phyloP scores from a whole-genome alignment of 2,113 vertebrate genomes.

The Struthidea cinerea region DNA sequence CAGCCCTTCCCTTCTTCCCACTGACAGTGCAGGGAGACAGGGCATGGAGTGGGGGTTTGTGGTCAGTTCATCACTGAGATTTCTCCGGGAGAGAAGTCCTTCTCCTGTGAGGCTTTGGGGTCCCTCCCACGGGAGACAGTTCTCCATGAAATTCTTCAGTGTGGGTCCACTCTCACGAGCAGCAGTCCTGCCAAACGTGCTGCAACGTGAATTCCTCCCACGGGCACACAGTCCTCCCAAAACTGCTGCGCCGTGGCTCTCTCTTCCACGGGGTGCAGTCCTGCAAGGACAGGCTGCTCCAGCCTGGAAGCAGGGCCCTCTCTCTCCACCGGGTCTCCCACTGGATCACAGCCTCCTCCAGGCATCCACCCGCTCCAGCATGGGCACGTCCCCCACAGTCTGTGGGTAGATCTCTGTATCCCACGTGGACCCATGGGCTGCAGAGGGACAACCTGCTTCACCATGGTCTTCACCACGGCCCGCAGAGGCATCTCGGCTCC shows the following conservation, averaged over 20 bases:
- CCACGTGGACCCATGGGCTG: not conserved
- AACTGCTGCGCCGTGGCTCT: fast-evolving
- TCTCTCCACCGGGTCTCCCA: not conserved
- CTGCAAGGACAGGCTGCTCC: not conserved
- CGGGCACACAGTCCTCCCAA: not conserved
- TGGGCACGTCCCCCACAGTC: not conserved
- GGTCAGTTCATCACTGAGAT: not conserved
- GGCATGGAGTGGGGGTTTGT: not conserved
- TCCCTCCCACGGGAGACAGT: not conserved
- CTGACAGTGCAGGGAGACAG: fast-evolving
- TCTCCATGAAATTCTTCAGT: fast-evolving
- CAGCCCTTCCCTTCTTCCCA: not conserved
- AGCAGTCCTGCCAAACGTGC: not conserved
- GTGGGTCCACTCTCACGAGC: not conserved
- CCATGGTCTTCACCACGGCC: not conserved
- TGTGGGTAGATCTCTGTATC: not conserved
- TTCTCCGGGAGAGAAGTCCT: not conserved
- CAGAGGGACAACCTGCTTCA: not conserved
- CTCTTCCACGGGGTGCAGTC: not conserved
- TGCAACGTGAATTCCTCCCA: not conserved
- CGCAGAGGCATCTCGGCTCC: fast-evolving
- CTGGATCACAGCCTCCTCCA: not conserved
- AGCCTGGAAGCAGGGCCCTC: not conserved
- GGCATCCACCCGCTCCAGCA: fast-evolving
- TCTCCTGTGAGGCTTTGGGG: not conserved